Conservation (phyloP, 2,113 vertebrate genomes). For the Myrmophylax atrothorax region DNA sequence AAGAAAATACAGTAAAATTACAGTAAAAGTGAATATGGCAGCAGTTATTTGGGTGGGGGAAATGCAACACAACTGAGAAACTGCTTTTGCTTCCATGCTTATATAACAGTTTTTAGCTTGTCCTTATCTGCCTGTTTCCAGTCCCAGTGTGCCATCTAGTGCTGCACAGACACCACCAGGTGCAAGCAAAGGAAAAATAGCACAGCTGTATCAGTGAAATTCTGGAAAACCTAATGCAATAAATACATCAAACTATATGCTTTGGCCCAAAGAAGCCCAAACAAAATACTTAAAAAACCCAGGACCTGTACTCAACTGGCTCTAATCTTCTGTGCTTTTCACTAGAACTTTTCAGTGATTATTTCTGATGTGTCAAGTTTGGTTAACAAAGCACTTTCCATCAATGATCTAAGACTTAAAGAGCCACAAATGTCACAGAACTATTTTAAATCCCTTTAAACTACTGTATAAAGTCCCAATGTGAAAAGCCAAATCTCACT, state of each 20-base stretch:
- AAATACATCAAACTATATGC: not conserved
- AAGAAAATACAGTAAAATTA: not conserved
- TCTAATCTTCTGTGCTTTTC: not conserved
- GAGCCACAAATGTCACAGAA: not conserved
- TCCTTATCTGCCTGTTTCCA: not conserved
- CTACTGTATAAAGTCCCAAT: not conserved
- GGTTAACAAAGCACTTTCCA: not conserved
- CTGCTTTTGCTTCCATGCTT: not conserved
- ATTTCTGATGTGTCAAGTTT: not conserved
- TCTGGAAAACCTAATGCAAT: not conserved
- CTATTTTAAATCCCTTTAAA: not conserved
- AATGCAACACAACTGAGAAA: not conserved
- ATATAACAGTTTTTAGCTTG: not conserved
- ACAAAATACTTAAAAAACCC: not conserved
- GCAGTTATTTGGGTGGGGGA: not conserved
- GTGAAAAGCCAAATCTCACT: not conserved
- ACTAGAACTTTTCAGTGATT: not conserved
- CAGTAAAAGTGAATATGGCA: not conserved
- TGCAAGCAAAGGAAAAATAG: not conserved
- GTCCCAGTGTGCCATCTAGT: slow-evolving; percentile 73
- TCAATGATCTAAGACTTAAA: not conserved
- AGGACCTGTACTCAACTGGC: not conserved
- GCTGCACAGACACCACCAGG: not conserved
- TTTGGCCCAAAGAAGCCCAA: not conserved
- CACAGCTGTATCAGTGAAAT: not conserved